These are phyloP conservation scores for Calcarius lapponicus DNA, from an alignment of 2,797 vertebrate species.

Conservation along the genomic window DNA sequence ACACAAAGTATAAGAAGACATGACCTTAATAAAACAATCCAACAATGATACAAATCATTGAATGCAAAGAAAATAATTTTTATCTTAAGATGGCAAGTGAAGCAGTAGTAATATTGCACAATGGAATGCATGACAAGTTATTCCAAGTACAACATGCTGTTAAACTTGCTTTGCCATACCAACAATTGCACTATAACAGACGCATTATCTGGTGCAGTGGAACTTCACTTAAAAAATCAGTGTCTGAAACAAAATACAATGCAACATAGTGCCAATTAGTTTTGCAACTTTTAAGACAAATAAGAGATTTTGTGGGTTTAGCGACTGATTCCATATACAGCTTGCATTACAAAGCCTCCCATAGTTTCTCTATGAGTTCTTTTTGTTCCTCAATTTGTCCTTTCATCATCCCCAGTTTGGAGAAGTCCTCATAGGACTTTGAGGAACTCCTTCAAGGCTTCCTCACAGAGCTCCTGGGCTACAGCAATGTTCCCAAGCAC, in stretches of 20 bases:
- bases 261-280: background rate
- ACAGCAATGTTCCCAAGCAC: slow-evolving; percentile 89
- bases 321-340: background rate
- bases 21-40: background rate
- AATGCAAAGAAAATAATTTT: background rate
- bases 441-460: slow-evolving; percentile 90
- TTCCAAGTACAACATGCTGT: background rate
- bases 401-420: slow-evolving; percentile 98
- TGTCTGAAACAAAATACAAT: background rate
- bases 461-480: slow-evolving; percentile 89
- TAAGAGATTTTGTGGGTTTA: background rate
- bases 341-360: slow-evolving; percentile 78
- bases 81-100: background rate
- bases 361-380: slow-evolving; percentile 83
- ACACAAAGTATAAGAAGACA: background rate
- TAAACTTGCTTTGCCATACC: background rate
- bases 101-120: background rate
- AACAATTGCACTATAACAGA: background rate
- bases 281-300: background rate
- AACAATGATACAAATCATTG: background rate
- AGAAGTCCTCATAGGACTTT: slow-evolving; percentile 93
- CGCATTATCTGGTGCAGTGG: background rate
- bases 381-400: slow-evolving; percentile 92
- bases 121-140: background rate
- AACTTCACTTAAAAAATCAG: background rate